These are phyloP conservation scores for Drosophila trapezifrons DNA, from an alignment of 1,140 invertebrate species.

Conservation along the genomic window DNA sequence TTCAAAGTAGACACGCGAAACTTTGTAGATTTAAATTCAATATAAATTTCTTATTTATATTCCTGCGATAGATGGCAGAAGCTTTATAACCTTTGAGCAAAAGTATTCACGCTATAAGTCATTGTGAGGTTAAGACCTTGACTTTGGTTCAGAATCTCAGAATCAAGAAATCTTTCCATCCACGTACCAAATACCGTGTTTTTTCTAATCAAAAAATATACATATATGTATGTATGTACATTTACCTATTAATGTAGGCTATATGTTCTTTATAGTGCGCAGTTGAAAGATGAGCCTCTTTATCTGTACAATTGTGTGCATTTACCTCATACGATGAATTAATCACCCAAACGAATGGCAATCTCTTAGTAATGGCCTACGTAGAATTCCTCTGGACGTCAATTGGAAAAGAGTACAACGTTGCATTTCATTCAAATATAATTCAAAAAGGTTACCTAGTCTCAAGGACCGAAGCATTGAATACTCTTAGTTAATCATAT, in stretches of 20 bases:
- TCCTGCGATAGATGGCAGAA: neutral
- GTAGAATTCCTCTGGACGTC: constrained; percentile 29
- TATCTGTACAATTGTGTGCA: constrained; percentile 6
- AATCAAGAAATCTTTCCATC: constrained; percentile 3
- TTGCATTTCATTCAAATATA: neutral
- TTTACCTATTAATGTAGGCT: neutral
- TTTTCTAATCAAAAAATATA: constrained; percentile 1
- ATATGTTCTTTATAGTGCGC: constrained; percentile 10
- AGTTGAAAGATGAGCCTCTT: constrained; percentile 21
- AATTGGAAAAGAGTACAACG: constrained; percentile 3
- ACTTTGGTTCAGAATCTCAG: neutral
- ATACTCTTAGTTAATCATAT: constrained; percentile 13
- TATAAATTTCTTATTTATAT: constrained; percentile 9
- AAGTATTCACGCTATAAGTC: neutral
- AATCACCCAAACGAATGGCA: constrained; percentile 7
- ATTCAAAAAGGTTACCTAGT: neutral
- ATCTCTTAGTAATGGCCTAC: constrained; percentile 4
- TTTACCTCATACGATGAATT: constrained; percentile 5
- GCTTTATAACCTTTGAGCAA: too few species aligned
- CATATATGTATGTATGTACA: neutral
- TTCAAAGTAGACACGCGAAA: constrained; percentile 3
- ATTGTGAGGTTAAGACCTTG: neutral
- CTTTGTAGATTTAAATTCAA: neutral
- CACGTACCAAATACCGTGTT: neutral
- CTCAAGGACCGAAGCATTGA: constrained; percentile 1